These are phyloP conservation scores for Oceanodroma tethys DNA, from an alignment of 2,113 vertebrate species.

Conservation along the genomic window DNA sequence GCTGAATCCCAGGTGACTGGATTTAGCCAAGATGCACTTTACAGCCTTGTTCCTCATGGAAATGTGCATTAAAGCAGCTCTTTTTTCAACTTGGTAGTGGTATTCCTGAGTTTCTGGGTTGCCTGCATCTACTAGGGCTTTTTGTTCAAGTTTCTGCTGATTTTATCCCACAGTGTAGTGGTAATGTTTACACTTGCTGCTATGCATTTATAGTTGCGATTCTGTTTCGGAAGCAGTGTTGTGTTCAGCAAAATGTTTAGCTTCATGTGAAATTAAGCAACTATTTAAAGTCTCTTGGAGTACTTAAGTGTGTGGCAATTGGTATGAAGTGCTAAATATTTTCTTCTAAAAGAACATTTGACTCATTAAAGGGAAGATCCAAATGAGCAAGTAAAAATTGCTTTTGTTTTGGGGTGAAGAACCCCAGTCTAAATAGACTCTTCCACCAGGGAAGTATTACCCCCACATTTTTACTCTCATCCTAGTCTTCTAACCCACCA, in stretches of 20 bases:
- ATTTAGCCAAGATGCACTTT: background rate
- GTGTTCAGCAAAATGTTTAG: background rate
- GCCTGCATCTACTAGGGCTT: background rate
- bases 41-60: background rate
- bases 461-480: background rate
- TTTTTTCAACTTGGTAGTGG: background rate
- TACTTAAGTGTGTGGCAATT: background rate
- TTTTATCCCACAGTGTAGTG: rapidly evolving
- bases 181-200: background rate
- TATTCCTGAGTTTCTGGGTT: background rate
- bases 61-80: background rate
- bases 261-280: background rate
- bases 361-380: background rate
- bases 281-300: background rate
- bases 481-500: rapidly evolving
- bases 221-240: background rate
- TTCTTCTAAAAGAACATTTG: background rate
- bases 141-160: background rate
- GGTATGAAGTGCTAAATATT: background rate
- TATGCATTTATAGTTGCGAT: background rate
- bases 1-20: background rate
- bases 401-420: background rate
- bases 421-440: background rate
- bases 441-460: background rate
- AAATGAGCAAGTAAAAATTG: background rate